phyloP scores from a whole-genome alignment of 2,113 vertebrate species.

The Lepus americanus region DNA sequence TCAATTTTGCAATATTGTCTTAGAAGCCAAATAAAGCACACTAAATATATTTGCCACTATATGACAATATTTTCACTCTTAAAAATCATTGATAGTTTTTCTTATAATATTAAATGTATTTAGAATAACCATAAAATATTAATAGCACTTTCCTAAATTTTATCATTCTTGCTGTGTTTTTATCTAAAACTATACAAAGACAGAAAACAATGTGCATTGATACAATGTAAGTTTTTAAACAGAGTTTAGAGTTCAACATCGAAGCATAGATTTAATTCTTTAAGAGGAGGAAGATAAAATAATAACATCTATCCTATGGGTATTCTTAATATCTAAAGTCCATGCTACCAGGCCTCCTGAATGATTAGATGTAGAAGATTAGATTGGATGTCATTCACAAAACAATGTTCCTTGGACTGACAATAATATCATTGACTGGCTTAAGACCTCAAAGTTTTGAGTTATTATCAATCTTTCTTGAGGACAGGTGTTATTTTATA shows the following conservation, averaged over 20 bases:
- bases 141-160: neutral
- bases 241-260: conserved; percentile 49
- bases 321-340: conserved; percentile 69
- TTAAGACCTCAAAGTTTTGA: conserved; percentile 64
- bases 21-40: conserved; percentile 38
- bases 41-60: conserved; percentile 13
- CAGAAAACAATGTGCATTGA: conserved; percentile 24
- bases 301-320: conserved; percentile 64
- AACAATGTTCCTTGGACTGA: conserved; percentile 79
- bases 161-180: conserved; percentile 56
- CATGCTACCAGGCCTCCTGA: conserved; percentile 43
- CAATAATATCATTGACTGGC: conserved; percentile 77
- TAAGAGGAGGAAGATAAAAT: conserved; percentile 42
- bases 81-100: neutral
- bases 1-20: conserved; percentile 63
- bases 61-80: neutral
- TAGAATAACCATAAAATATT: conserved; percentile 16
- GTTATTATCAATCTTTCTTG: conserved; percentile 79
- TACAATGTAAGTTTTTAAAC: neutral
- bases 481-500: conserved; percentile 57
- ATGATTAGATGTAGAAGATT: conserved; percentile 74
- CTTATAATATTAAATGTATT: neutral
- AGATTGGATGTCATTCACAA: conserved; percentile 69
- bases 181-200: neutral
- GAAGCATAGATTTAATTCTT: conserved; percentile 47